Evolutionary conservation across 2,888 invertebrate species (phyloP), one percentile per base, ranked within the genome.

Genomic region (Ernsta delagoae): DNA sequence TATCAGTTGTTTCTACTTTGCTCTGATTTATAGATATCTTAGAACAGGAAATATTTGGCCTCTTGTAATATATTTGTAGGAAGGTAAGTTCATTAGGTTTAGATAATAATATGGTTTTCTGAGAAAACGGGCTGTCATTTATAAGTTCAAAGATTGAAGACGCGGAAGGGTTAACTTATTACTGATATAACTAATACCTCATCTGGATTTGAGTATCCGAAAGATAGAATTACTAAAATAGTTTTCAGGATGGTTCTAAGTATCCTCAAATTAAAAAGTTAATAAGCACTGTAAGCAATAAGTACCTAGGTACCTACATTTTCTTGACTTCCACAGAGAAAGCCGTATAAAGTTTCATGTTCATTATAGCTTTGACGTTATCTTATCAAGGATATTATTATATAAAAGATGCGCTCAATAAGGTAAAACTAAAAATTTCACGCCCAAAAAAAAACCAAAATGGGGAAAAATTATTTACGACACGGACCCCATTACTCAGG

Each of bases 401-500:
- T 45, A 48, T 61, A 61, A 34, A 16, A 24, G 59, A 16, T 45
- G 3, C 11, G 60, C 24, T 48, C 34, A 43, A 61, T 24, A 48
- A 61, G 48, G 34, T 59, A 41, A 61, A 31, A 45, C 12, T 7
- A 50, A 50, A 62, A 48, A 50, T 31, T 50, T 5, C 56, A 50
- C 12, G 39, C 53, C 43, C 56, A 16, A 36, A 62, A 57, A 48
- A 68, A 45, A 45, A 45, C 45, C 6, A 68, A 57, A 62, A 62
- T 57, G 43, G 57, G 48, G 34, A 61, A 68, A 67, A 62, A 68
- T 48, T 50, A 62, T 68, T 68, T 68, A 68, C 62, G 62, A 57
- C 57, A 41, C 48, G 43, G 57, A 57, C 39, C 57, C 68, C 68
- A 68, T 62, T 68, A 68, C 68, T 68, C 62, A 68, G 68, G 50